phyloP scores from a whole-genome alignment of 1,140 invertebrate species.

The Papilio helenus region DNA sequence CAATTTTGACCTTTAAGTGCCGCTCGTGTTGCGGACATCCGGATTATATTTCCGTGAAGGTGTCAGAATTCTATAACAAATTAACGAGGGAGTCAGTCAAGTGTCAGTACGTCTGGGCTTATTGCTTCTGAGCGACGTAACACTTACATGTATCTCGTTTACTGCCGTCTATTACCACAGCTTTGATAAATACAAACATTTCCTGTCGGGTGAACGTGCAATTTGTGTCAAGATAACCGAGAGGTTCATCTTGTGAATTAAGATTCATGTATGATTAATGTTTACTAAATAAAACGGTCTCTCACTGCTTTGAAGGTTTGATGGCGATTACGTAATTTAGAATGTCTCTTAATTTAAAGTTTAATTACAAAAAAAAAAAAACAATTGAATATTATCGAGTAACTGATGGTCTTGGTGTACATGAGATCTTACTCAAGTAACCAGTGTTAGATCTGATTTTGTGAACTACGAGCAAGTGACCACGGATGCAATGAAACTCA shows the following conservation, averaged over 20 bases:
- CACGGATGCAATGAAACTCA: not conserved
- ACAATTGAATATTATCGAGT: not conserved
- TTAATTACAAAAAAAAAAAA: not conserved
- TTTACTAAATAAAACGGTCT: not conserved
- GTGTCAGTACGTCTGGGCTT: constrained; percentile 58
- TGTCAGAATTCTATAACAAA: constrained; percentile 67
- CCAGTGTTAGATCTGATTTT: not conserved
- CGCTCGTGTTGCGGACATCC: constrained; percentile 46
- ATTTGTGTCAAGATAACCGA: constrained; percentile 45
- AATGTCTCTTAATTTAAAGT: not conserved
- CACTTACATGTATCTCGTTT: constrained; percentile 52
- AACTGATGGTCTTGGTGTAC: not conserved
- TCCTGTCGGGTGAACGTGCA: constrained; percentile 43
- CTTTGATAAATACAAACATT: constrained; percentile 43
- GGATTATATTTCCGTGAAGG: constrained; percentile 51
- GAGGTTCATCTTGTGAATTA: constrained; percentile 25
- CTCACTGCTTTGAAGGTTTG: constrained; percentile 3
- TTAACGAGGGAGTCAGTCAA: constrained; percentile 76
- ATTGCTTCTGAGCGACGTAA: constrained; percentile 56
- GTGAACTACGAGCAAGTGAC: not conserved
- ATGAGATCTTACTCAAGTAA: not conserved
- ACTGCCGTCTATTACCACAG: constrained; percentile 38
- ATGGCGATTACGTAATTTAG: not conserved
- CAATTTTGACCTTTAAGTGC: constrained; percentile 44
- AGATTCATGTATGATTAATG: constrained; percentile 13